phyloP scores from a whole-genome alignment of 2,888 invertebrate genomes.

The Spodoptera picta region DNA sequence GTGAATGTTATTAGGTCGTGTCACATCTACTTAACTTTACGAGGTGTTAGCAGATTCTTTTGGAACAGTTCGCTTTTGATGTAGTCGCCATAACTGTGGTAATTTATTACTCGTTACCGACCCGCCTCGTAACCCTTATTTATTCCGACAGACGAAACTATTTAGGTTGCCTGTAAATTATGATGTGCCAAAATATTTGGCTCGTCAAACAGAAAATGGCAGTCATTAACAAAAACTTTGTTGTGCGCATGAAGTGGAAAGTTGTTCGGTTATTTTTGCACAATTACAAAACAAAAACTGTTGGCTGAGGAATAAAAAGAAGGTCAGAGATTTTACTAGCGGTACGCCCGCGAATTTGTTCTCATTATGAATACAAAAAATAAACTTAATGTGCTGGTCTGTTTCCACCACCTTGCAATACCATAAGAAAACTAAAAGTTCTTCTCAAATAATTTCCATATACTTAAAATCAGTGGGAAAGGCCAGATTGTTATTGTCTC shows the following conservation, averaged over 20 bases:
- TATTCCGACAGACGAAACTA: constrained; percentile 63
- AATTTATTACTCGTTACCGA: constrained; percentile 70
- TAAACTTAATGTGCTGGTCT: too few relatives aligned
- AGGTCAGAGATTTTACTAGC: too few relatives aligned
- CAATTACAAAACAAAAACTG: constrained; percentile 1
- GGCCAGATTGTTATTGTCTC: constrained; percentile 63
- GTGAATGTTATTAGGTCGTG: constrained; percentile 68
- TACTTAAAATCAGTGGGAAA: constrained; percentile 54
- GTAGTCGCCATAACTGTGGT: constrained; percentile 64
- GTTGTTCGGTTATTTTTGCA: background rate
- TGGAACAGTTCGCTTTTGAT: constrained; percentile 67
- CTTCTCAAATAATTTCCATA: constrained; percentile 49
- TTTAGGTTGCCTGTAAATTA: constrained; percentile 62
- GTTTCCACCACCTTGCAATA: too few relatives aligned
- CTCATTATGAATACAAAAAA: too few relatives aligned
- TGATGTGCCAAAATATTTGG: constrained; percentile 49
- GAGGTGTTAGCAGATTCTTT: constrained; percentile 62
- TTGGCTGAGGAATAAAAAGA: too few relatives aligned
- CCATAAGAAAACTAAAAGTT: constrained; percentile 30
- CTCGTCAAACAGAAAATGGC: constrained; percentile 32
- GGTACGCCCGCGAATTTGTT: too few relatives aligned
- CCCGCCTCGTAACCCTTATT: constrained; percentile 55
- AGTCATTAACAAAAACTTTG: constrained; percentile 31
- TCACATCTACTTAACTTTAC: constrained; percentile 64
- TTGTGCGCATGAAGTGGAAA: constrained; percentile 24